phyloP scores from a whole-genome alignment of 2,113 vertebrate species.

The Coryphaenoides rupestris region DNA sequence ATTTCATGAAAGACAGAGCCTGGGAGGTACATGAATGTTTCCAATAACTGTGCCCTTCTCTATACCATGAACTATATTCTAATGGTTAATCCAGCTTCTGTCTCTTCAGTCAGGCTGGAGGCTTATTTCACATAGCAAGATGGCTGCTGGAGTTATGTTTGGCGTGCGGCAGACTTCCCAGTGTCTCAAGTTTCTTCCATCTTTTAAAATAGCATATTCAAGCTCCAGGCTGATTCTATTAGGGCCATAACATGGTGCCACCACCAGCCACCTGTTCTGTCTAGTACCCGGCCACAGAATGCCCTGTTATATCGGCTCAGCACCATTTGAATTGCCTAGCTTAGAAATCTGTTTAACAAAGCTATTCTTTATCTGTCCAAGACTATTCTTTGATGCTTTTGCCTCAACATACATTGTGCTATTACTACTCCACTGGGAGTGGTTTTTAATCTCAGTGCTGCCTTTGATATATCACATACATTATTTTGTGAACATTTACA shows the following conservation, averaged over 20 bases:
- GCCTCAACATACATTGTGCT: too few relatives aligned
- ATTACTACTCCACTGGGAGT: too few relatives aligned
- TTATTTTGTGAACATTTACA: too few relatives aligned
- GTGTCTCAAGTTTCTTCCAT: slow-evolving; percentile 65
- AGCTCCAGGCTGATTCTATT: slow-evolving; percentile 37
- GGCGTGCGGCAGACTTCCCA: slow-evolving; percentile 50
- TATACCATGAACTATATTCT: not conserved
- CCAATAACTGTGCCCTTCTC: not conserved
- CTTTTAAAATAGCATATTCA: slow-evolving; percentile 71
- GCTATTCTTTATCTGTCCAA: not conserved
- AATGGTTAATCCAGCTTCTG: too few relatives aligned
- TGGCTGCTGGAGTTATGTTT: slow-evolving; percentile 52
- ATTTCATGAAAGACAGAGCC: too few relatives aligned
- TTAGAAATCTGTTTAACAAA: too few relatives aligned
- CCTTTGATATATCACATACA: too few relatives aligned
- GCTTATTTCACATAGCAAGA: slow-evolving; percentile 35
- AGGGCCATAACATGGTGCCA: slow-evolving; percentile 12
- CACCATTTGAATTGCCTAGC: too few relatives aligned
- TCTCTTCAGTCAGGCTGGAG: not conserved
- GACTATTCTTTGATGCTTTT: not conserved
- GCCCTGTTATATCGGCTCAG: slow-evolving; percentile 11
- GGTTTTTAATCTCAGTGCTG: too few relatives aligned
- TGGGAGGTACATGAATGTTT: not conserved
- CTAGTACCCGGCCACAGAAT: slow-evolving; percentile 9
- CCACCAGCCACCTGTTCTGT: slow-evolving; percentile 4